phyloP scores from a whole-genome alignment of 2,113 vertebrate genomes.

The Halcyon malimbica region DNA sequence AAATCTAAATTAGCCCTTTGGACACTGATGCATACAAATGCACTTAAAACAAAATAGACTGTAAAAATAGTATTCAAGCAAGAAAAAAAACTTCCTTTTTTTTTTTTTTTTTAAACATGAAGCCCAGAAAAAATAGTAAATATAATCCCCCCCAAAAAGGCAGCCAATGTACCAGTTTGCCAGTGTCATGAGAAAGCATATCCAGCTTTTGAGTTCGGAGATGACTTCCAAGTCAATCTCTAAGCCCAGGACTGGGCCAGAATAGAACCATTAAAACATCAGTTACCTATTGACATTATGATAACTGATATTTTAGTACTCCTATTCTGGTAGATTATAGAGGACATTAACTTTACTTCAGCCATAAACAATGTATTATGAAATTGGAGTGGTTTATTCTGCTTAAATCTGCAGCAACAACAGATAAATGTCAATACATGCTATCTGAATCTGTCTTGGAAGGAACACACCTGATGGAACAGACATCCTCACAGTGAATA shows the following conservation, averaged over 20 bases:
- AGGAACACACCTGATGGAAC: background rate
- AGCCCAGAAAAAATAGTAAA: background rate
- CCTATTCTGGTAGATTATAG: background rate
- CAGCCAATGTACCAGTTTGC: background rate
- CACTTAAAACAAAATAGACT: background rate
- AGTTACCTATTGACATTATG: background rate
- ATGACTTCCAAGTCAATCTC: background rate
- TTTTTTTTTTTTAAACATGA: background rate
- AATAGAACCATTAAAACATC: background rate
- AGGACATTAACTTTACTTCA: background rate
- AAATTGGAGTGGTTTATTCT: background rate
- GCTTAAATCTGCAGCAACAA: background rate
- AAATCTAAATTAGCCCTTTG: background rate
- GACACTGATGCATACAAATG: background rate
- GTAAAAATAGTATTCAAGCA: background rate
- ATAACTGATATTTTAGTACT: background rate
- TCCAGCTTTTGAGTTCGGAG: background rate
- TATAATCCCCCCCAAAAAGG: background rate
- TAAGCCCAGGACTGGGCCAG: background rate
- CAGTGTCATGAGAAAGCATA: background rate
- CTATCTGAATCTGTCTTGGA: background rate
- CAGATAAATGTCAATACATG: background rate
- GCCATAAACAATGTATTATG: background rate
- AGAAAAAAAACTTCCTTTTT: background rate
- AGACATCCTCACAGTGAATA: background rate